Evolutionary conservation across 2,797 vertebrate species (phyloP).

Genomic region (Scomberomorus guttatus): DNA sequence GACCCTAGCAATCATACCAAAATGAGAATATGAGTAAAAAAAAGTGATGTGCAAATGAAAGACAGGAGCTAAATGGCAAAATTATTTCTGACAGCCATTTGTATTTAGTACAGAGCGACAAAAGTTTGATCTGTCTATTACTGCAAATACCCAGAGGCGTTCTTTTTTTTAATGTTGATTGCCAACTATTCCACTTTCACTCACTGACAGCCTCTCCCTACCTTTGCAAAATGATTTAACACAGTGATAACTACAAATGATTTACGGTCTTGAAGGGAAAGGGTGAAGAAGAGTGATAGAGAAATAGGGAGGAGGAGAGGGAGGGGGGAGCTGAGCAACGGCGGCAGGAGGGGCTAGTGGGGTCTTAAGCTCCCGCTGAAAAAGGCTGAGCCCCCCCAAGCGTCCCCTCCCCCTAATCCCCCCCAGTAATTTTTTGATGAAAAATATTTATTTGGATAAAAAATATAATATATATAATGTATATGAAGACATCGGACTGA

Average conservation of each 20-base stretch:
- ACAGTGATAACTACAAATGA: conserved; percentile 37
- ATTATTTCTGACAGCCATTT: conserved; percentile 20
- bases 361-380: no score
- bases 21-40: conserved; percentile 4
- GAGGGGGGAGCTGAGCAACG: not conserved
- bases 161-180: conserved; percentile 27
- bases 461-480: no score
- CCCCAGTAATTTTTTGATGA: no score
- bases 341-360: no score
- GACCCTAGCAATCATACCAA: not conserved
- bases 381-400: no score
- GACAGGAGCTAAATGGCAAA: not conserved
- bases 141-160: conserved; percentile 23
- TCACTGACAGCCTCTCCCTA: conserved; percentile 13
- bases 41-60: conserved; percentile 15
- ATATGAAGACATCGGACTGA: no score
- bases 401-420: no score
- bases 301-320: not conserved
- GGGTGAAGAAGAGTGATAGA: conserved; percentile 15
- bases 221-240: conserved; percentile 25
- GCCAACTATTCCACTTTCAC: conserved; percentile 21
- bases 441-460: no score
- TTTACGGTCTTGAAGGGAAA: conserved; percentile 19
- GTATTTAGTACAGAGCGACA: conserved; percentile 10
- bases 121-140: conserved; percentile 44